Conservation (phyloP, 2,888 invertebrate genomes). For the Synanthedon myopaeformis region DNA sequence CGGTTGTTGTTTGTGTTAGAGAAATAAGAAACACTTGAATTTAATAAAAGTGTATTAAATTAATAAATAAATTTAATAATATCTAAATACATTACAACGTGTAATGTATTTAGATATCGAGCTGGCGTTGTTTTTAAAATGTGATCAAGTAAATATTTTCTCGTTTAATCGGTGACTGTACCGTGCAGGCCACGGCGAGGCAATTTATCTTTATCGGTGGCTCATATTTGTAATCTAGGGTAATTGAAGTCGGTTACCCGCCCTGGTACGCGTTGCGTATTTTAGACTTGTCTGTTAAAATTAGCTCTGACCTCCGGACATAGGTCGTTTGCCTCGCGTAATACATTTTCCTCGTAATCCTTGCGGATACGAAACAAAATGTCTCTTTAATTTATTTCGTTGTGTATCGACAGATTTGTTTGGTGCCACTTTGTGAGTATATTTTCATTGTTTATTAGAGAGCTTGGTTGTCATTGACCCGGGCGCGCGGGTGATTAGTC, state of each 20-base stretch:
- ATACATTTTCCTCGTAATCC: neutral
- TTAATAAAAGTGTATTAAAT: no score
- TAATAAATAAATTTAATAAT: no score
- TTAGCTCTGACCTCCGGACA: neutral
- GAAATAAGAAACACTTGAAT: no score
- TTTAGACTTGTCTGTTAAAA: neutral
- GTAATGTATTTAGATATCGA: no score
- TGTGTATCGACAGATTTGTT: neutral
- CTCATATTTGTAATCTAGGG: conserved; percentile 15
- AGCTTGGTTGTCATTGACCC: conserved; percentile 40
- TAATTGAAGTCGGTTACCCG: conserved; percentile 17
- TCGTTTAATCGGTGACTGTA: neutral
- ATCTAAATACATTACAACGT: no score
- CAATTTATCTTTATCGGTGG: conserved; percentile 9
- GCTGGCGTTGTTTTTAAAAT: no score
- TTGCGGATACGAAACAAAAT: neutral
- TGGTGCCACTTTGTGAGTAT: neutral
- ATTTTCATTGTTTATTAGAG: conserved; percentile 6
- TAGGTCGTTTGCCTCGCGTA: neutral
- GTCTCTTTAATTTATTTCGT: neutral
- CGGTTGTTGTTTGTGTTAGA: no score
- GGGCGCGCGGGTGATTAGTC: conserved; percentile 40
- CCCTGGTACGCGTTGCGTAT: conserved; percentile 4
- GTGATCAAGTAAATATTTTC: neutral
- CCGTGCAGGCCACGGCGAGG: neutral